Conservation (phyloP, 2,113 vertebrate species). For the Rana temporaria region DNA sequence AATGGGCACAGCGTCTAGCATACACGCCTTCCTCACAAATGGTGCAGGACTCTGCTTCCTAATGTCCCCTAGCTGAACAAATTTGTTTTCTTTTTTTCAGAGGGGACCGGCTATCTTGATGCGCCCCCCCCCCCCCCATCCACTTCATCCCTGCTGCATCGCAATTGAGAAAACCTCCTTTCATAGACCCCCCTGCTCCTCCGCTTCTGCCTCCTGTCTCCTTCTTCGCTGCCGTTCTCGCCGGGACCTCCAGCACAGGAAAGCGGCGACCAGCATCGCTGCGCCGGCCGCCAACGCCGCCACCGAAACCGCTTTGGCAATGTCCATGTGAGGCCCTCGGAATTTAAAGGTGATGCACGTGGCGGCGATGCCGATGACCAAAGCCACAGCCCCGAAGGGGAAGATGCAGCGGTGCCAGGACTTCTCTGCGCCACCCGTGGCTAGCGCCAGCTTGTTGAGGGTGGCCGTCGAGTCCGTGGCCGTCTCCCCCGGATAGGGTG, state of each 20-base stretch:
- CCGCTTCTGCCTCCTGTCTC: slow-evolving; percentile 74
- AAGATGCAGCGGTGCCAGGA: slow-evolving; percentile 93
- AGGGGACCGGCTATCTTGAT: too few relatives aligned
- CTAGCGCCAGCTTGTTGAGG: slow-evolving; percentile 83
- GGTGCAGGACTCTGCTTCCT: neutral
- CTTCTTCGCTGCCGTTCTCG: slow-evolving; percentile 77
- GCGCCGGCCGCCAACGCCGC: slow-evolving; percentile 79
- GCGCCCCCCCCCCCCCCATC: neutral
- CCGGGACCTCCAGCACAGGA: slow-evolving; percentile 84
- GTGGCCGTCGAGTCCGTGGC: slow-evolving; percentile 80
- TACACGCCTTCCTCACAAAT: neutral
- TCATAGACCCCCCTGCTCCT: slow-evolving; percentile 86
- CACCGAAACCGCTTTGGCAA: slow-evolving; percentile 85
- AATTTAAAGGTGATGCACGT: slow-evolving; percentile 89
- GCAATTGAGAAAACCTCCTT: neutral
- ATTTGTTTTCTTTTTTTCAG: neutral
- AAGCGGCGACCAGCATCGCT: slow-evolving; percentile 78
- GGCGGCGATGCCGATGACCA: slow-evolving; percentile 85
- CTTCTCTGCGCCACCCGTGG: slow-evolving; percentile 86
- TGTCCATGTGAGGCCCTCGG: slow-evolving; percentile 82
- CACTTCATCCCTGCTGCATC: neutral
- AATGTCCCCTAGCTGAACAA: slow-evolving; percentile 1
- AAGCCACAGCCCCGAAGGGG: slow-evolving; percentile 87
- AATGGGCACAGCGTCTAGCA: slow-evolving; percentile 1
- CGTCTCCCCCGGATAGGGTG: slow-evolving; percentile 61